A percentile compares a stretch with the other conserved stretches of the same genome.
Evolutionary conservation across 1,140 invertebrate species (phyloP).

Genomic region (Heliconius congener): DNA sequence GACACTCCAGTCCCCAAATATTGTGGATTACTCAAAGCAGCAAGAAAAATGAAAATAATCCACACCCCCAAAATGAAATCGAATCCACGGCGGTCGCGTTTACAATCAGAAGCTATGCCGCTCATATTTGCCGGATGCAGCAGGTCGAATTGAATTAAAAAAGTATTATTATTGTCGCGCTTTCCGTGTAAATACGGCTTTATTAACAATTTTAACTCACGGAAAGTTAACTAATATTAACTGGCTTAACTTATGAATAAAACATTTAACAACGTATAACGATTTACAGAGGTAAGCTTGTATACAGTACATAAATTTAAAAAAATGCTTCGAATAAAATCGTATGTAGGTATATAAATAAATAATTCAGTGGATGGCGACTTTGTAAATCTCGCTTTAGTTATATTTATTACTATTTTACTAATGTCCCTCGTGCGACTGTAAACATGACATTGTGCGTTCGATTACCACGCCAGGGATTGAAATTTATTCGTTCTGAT

Average conservation of each 20-base stretch:
- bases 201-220: conserved; percentile 7
- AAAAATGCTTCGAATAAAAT: conserved; percentile 26
- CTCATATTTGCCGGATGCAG: background rate
- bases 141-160: too few species aligned
- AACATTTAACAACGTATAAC: conserved; percentile 21
- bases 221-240: conserved; percentile 13
- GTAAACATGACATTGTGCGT: too few species aligned
- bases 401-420: background rate
- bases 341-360: background rate
- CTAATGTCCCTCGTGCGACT: too few species aligned
- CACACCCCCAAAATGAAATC: too few species aligned
- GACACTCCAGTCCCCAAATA: too few species aligned
- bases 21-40: too few species aligned
- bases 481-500: too few species aligned
- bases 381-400: conserved; percentile 2
- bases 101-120: too few species aligned
- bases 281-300: conserved; percentile 27
- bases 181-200: background rate
- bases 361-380: conserved; percentile 14
- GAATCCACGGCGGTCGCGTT: too few species aligned
- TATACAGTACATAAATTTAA: conserved; percentile 26
- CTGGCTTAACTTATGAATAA: conserved; percentile 26
- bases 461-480: too few species aligned
- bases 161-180: background rate
- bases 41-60: too few species aligned